Evolutionary conservation across 1,140 invertebrate genomes (phyloP).

Genomic region (Phortica variegata): DNA sequence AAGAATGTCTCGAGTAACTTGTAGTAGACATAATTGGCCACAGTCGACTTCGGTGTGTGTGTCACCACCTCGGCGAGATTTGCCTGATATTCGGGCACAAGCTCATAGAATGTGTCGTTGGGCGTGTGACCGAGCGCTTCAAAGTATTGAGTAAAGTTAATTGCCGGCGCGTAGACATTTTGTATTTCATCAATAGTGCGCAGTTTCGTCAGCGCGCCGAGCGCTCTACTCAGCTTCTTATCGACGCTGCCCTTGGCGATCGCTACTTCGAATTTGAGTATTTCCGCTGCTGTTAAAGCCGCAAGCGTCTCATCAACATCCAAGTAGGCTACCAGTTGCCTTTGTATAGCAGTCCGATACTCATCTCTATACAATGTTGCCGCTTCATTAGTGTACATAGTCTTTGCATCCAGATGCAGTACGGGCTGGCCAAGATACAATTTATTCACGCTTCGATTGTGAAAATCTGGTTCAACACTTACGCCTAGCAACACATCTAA

Average conservation of each 20-base stretch:
- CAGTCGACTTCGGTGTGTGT: constrained; percentile 2
- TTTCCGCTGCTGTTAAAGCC: constrained; percentile 16
- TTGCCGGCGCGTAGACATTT: constrained; percentile 4
- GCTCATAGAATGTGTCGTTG: constrained; percentile 31
- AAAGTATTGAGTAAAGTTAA: constrained; percentile 33
- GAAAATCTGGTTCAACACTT: constrained; percentile 16
- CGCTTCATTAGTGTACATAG: constrained; percentile 6
- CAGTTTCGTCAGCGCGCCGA: constrained; percentile 18
- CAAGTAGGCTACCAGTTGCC: constrained; percentile 19
- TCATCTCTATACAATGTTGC: constrained; percentile 11
- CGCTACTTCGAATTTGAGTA: constrained; percentile 24
- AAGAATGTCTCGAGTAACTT: constrained; percentile 33
- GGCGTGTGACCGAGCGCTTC: constrained; percentile 23
- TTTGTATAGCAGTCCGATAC: constrained; percentile 9
- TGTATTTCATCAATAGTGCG: constrained; percentile 19
- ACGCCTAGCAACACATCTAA: constrained; percentile 35
- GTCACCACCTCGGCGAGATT: constrained; percentile 20
- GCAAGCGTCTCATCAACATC: constrained; percentile 20
- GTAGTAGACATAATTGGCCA: constrained; percentile 40
- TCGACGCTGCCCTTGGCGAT: constrained; percentile 21
- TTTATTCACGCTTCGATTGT: constrained; percentile 4
- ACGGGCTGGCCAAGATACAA: constrained; percentile 40
- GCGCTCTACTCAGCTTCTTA: constrained; percentile 4
- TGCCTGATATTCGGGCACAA: constrained; percentile 28
- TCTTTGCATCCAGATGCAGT: constrained; percentile 1